phyloP scores from a whole-genome alignment of 2,797 vertebrate species.

The Ceryle rudis region DNA sequence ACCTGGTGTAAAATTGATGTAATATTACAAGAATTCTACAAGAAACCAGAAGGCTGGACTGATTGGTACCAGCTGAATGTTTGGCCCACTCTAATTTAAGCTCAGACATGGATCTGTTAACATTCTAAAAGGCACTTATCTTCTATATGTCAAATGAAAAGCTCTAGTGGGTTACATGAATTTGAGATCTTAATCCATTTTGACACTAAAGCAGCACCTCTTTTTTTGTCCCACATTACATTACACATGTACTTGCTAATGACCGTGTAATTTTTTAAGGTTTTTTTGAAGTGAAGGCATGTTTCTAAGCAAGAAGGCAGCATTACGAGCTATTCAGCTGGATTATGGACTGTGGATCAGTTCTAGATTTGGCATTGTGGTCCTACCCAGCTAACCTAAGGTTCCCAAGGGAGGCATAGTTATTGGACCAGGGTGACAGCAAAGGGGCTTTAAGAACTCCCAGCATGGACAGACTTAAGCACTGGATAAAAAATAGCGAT shows the following conservation, averaged over 20 bases:
- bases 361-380: not conserved
- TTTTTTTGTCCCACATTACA: not conserved
- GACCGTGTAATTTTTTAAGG: not conserved
- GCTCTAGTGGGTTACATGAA: not conserved
- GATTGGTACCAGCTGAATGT: not conserved
- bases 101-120: not conserved
- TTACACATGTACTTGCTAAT: not conserved
- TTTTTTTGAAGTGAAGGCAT: conserved; percentile 34
- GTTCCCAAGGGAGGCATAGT: not conserved
- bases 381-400: not conserved
- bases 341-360: not conserved
- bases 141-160: conserved; percentile 21
- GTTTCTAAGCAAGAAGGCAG: not conserved
- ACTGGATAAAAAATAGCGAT: not conserved
- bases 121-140: conserved; percentile 15
- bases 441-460: not conserved
- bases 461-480: not conserved
- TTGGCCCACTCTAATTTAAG: not conserved
- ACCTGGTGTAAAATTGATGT: not conserved
- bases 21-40: not conserved
- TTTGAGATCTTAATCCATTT: conserved; percentile 34
- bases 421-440: not conserved
- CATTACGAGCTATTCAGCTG: not conserved
- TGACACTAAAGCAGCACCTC: not conserved
- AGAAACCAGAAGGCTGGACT: not conserved